Base-by-base conservation (phyloP, 2,113 vertebrate genomes). In the Collichthys lucidus region DNA sequence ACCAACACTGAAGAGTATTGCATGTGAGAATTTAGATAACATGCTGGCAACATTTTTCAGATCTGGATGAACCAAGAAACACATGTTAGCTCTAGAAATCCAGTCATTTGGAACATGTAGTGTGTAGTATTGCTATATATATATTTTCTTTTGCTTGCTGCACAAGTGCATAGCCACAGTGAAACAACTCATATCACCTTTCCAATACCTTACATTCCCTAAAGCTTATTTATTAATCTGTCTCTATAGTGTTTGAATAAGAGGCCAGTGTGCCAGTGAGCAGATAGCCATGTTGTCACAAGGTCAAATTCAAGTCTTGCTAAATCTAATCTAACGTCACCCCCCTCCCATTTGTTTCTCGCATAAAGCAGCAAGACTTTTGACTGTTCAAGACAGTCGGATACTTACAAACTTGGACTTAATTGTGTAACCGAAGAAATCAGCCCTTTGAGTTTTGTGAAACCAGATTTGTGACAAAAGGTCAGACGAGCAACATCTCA, bases 1-100 rank as follows among this genome's bases (percentile, higher is more conserved):
- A 12, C 19, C 19, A n/a, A 20, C 17, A 12, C 60, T 20, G 53
- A 73, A 47, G 61, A 26, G 44, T n/a, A 0, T 3, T 31, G 24
- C 42, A 35, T 64, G 71, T 69, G 67, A 44, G 52, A 83, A 71
- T 63, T 63, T 29, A 11, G 57, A 42, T 68, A 81, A 85, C 72
- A 71, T 68, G 65, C 29, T 29, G 55, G 5, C 1, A 26, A 35
- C 31, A 61, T 66, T 40, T 63, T 26, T 4, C 49, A 72, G 24
- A 55, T 71, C 44, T 35, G 11, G 3, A 11, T 47, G 10, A 57
- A 57, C 17, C 17, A 40, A 49, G 55, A 61, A 77, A 22, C 26
- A 26, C 6, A 0, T 22, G 5, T 16, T 19, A 47, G 9, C 5
- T 15, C 31, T 6, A 53, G 56, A 70, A 47, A 65, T 57, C 35